Evolutionary conservation across 2,888 invertebrate species (phyloP).

Genomic region (Neoitamus cyanurus): DNA sequence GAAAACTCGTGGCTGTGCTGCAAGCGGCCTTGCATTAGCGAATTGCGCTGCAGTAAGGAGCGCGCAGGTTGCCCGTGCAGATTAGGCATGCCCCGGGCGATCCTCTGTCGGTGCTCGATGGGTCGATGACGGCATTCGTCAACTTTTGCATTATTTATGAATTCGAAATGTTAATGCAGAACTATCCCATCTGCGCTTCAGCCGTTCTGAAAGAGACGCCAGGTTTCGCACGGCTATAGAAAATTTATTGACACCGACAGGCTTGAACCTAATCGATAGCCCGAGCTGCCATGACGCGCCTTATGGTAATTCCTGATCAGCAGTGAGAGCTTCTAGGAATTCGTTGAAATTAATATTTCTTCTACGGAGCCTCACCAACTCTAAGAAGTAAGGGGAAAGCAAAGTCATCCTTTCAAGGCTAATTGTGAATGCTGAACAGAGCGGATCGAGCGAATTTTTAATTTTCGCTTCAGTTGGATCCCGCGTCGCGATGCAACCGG

Average conservation of each 20-base stretch:
- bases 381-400: neutral
- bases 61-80: neutral
- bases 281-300: neutral
- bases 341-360: constrained; percentile 12
- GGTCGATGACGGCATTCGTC: neutral
- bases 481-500: neutral
- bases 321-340: neutral
- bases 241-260: neutral
- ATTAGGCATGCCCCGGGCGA: neutral
- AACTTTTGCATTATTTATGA: constrained; percentile 13
- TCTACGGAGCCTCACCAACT: neutral
- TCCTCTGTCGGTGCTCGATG: neutral
- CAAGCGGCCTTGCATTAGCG: neutral
- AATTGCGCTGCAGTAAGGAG: neutral
- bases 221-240: neutral
- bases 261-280: neutral
- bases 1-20: neutral
- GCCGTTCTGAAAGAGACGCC: neutral
- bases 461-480: neutral
- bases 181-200: neutral
- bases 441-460: neutral
- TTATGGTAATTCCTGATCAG: neutral
- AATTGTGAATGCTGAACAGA: constrained; percentile 6
- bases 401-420: constrained; percentile 4
- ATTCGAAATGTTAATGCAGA: neutral